Evolutionary conservation across 1,140 invertebrate species (phyloP).

Genomic region (Phymorhynchus buccinoides): DNA sequence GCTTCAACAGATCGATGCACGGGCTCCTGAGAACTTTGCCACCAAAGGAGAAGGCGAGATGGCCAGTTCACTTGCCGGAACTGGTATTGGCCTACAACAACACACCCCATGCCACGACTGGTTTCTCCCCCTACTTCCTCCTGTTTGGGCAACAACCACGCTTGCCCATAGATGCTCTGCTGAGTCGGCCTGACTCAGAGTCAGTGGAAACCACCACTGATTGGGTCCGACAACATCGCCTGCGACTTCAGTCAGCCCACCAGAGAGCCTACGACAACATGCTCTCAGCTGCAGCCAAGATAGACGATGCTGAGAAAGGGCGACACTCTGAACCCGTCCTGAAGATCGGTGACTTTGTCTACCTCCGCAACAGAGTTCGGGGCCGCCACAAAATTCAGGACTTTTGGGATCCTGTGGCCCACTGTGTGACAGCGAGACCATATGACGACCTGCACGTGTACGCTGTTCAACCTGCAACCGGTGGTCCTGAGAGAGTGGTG

Average conservation of each 20-base stretch:
- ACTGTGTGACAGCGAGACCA: neutral
- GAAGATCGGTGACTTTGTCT: neutral
- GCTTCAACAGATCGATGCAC: conserved; percentile 44
- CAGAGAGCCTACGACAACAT: too few species aligned
- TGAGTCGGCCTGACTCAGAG: neutral
- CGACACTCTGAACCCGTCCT: neutral
- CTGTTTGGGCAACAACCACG: too few species aligned
- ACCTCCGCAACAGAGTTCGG: neutral
- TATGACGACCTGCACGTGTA: neutral
- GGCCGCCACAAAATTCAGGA: conserved; percentile 29
- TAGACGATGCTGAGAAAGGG: neutral
- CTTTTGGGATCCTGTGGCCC: neutral
- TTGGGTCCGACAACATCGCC: too few species aligned
- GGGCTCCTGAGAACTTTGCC: conserved; percentile 43
- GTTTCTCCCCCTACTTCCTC: conserved; percentile 45
- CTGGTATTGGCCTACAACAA: conserved; percentile 44
- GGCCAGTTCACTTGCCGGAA: conserved; percentile 47
- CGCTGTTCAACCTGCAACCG: neutral
- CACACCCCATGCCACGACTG: conserved; percentile 43
- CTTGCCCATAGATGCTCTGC: conserved; percentile 41
- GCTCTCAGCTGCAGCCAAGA: neutral
- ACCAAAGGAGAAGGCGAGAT: conserved; percentile 37
- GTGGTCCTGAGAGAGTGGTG: too few species aligned
- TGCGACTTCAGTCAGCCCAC: too few species aligned
- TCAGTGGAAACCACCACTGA: too few species aligned